Evolutionary conservation across 2,797 vertebrate species (phyloP).

Genomic region (Gephyroberyx darwinii): DNA sequence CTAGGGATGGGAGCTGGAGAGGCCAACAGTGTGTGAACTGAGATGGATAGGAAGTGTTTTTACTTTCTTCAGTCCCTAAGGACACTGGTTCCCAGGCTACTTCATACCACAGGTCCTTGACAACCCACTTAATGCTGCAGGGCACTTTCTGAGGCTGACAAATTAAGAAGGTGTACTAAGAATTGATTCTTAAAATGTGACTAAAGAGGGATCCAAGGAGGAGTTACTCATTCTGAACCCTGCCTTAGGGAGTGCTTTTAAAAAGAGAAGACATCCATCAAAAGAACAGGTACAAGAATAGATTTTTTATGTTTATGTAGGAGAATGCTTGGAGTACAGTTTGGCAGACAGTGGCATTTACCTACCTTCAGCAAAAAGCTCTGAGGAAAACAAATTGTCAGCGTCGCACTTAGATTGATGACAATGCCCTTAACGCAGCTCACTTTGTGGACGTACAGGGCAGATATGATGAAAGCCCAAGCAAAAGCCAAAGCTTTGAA

Average conservation of each 20-base stretch:
- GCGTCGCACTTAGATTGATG: slow-evolving; percentile 39
- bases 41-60: slow-evolving; percentile 64
- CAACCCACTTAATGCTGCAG: slow-evolving; percentile 58
- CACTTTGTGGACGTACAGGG: background rate
- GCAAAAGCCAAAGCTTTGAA: slow-evolving; percentile 24
- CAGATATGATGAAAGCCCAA: slow-evolving; percentile 42
- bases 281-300: slow-evolving; percentile 19
- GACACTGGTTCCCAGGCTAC: slow-evolving; percentile 57
- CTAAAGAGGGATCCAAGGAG: slow-evolving; percentile 19
- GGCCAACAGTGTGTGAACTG: slow-evolving; percentile 56
- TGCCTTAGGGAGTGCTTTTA: slow-evolving; percentile 45
- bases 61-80: slow-evolving; percentile 48
- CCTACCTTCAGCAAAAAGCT: slow-evolving; percentile 31
- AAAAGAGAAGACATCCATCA: slow-evolving; percentile 50
- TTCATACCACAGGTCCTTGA: slow-evolving; percentile 38
- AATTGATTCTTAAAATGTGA: slow-evolving; percentile 51
- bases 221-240: slow-evolving; percentile 52
- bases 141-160: slow-evolving; percentile 56
- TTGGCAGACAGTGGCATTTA: slow-evolving; percentile 10
- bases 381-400: slow-evolving; percentile 34
- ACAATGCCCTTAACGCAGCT: slow-evolving; percentile 26
- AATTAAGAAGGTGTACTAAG: slow-evolving; percentile 58
- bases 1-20: slow-evolving; percentile 46
- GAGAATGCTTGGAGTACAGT: slow-evolving; percentile 8
- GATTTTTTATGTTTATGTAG: slow-evolving; percentile 33